A percentile compares a stretch with the other conserved stretches of the same genome.
Conservation (phyloP, 2,888 invertebrate genomes). For the Pasiphila rectangulata region DNA sequence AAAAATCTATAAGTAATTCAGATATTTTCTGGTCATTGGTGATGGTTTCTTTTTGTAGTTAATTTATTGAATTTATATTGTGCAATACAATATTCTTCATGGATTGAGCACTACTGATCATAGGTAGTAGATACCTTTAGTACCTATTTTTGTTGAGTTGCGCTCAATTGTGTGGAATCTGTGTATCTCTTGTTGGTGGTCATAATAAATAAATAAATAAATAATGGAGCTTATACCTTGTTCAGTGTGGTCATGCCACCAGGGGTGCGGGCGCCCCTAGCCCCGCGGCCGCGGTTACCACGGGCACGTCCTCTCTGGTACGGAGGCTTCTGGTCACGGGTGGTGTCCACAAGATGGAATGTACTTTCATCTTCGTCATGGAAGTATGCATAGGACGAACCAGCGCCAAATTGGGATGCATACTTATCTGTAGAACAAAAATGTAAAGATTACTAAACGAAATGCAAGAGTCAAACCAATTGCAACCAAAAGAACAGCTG, state of each 20-base stretch:
- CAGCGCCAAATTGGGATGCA: constrained; percentile 94
- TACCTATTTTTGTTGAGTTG: too few species aligned
- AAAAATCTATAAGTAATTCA: too few species aligned
- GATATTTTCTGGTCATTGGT: too few species aligned
- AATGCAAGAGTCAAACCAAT: background rate
- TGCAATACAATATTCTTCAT: too few species aligned
- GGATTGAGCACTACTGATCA: too few species aligned
- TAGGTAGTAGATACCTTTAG: too few species aligned
- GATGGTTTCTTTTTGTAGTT: too few species aligned
- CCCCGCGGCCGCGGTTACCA: constrained; percentile 86
- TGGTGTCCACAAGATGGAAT: constrained; percentile 98
- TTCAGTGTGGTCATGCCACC: constrained; percentile 90
- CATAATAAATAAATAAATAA: background rate
- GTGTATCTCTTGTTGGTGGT: too few species aligned
- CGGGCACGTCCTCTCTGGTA: constrained; percentile 96
- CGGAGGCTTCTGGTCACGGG: constrained; percentile 92
- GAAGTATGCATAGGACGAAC: constrained; percentile 98
- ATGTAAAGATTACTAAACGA: background rate
- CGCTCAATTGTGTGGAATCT: too few species aligned
- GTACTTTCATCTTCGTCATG: constrained; percentile 99
- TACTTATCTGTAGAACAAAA: constrained; percentile 86
- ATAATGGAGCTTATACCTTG: constrained; percentile 78
- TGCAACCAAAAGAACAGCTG: background rate
- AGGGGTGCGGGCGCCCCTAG: constrained; percentile 85
- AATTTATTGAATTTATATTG: too few species aligned